Conservation (phyloP, 2,888 invertebrate genomes). For the Rhagophthalmus giganteus region DNA sequence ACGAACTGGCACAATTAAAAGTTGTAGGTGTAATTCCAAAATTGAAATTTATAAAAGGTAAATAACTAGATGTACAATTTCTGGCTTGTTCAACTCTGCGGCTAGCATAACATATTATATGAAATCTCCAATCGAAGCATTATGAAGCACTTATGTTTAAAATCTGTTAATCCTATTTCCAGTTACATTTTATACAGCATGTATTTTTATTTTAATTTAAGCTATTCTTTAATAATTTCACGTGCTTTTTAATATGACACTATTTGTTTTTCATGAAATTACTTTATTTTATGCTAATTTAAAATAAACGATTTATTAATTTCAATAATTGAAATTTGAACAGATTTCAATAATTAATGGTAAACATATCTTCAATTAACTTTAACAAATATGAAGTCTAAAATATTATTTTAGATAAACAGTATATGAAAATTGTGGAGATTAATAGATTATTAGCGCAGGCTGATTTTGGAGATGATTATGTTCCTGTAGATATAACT, state of each 20-base stretch:
- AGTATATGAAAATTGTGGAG: constrained; percentile 59
- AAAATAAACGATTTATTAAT: too few relatives aligned
- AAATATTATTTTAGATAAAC: constrained; percentile 58
- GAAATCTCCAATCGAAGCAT: too few relatives aligned
- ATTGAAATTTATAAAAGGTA: constrained; percentile 72
- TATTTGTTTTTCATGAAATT: too few relatives aligned
- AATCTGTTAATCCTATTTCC: too few relatives aligned
- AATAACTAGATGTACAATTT: background rate
- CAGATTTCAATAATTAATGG: background rate
- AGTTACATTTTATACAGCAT: too few relatives aligned
- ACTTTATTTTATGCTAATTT: too few relatives aligned
- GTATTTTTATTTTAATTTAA: too few relatives aligned
- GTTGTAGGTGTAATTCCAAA: constrained; percentile 77
- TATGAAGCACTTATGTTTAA: too few relatives aligned
- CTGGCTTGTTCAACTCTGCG: background rate
- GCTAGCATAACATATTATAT: too few relatives aligned
- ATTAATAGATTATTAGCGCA: constrained; percentile 63
- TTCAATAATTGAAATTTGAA: too few relatives aligned
- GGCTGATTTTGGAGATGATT: constrained; percentile 73
- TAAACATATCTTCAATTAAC: background rate
- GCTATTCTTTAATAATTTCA: too few relatives aligned
- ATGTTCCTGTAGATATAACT: constrained; percentile 56
- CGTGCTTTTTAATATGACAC: too few relatives aligned
- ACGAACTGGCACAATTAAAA: constrained; percentile 72
- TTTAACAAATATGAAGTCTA: background rate